Percentiles rank a stretch among this genome's conserved stretches.
phyloP scores from a whole-genome alignment of 1,140 invertebrate species.

The Pollicipes pollicipes region DNA sequence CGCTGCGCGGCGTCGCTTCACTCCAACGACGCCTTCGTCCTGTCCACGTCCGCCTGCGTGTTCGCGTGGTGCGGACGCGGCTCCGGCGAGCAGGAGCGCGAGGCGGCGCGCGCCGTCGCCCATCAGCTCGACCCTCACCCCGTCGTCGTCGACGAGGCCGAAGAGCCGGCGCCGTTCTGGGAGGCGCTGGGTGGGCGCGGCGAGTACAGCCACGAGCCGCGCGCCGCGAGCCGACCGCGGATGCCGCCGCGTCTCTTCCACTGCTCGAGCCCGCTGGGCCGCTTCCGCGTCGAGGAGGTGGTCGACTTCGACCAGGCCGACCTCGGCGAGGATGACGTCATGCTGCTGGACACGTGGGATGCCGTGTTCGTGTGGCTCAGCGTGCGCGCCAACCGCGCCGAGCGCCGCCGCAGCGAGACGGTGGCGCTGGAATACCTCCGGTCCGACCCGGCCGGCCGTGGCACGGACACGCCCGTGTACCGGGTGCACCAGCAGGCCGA shows the following conservation, averaged over 20 bases:
- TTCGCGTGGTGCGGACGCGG: slow-evolving; percentile 44
- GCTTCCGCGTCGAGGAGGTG: slow-evolving; percentile 51
- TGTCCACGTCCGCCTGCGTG: slow-evolving; percentile 37
- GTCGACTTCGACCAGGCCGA: slow-evolving; percentile 63
- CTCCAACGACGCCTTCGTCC: slow-evolving; percentile 63
- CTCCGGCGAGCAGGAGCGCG: slow-evolving; percentile 46
- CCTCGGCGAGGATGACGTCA: slow-evolving; percentile 61
- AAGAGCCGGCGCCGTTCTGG: slow-evolving; percentile 44
- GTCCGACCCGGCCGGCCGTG: slow-evolving; percentile 53
- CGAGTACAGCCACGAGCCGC: slow-evolving; percentile 35
- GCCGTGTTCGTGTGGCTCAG: slow-evolving; percentile 75
- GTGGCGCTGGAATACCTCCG: slow-evolving; percentile 35
- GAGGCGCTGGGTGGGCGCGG: slow-evolving; percentile 34
- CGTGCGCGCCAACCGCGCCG: slow-evolving; percentile 36
- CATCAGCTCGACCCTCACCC: background rate
- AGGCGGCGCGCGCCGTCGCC: slow-evolving; percentile 31
- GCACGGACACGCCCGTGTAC: slow-evolving; percentile 54
- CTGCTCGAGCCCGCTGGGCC: slow-evolving; percentile 38
- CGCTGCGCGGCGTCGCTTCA: slow-evolving; percentile 47
- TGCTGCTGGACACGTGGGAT: slow-evolving; percentile 63
- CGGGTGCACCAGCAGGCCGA: slow-evolving; percentile 62
- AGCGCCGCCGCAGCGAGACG: slow-evolving; percentile 37
- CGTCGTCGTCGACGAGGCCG: background rate
- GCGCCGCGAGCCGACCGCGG: slow-evolving; percentile 21
- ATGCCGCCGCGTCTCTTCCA: slow-evolving; percentile 47